Evolutionary conservation across 2,113 vertebrate species (phyloP).

Genomic region (Saccopteryx leptura): DNA sequence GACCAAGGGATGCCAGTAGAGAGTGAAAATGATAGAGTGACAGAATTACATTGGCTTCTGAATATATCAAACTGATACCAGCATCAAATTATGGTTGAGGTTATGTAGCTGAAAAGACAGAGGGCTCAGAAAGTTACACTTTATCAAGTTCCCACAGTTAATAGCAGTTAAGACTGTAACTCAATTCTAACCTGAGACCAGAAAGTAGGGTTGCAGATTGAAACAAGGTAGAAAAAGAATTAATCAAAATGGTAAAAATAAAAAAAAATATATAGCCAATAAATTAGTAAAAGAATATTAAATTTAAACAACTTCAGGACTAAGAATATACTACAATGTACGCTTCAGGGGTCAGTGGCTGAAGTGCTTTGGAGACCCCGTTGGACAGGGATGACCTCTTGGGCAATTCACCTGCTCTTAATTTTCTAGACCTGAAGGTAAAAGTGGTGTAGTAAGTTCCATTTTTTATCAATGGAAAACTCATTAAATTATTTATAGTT

Average conservation of each 20-base stretch:
- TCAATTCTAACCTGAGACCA: neutral
- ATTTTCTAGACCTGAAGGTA: neutral
- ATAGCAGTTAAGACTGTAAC: neutral
- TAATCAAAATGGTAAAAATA: neutral
- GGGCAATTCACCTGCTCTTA: neutral
- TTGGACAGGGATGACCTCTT: neutral
- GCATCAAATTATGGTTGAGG: neutral
- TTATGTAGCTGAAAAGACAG: neutral
- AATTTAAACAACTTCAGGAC: neutral
- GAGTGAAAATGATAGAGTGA: neutral
- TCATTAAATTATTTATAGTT: neutral
- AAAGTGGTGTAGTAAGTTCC: neutral
- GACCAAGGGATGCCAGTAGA: neutral
- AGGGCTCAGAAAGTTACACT: neutral
- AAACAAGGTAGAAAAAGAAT: neutral
- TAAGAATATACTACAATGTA: neutral
- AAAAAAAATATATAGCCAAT: neutral
- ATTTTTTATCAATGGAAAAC: neutral
- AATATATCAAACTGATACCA: neutral
- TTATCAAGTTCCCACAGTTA: neutral
- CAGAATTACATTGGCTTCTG: neutral
- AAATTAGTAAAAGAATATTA: constrained; percentile 14
- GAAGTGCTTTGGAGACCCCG: neutral
- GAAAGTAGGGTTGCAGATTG: neutral
- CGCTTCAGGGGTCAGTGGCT: neutral